A percentile compares a stretch with the other conserved stretches of the same genome.
These are phyloP conservation scores for Trichonephila inaurata DNA, from an alignment of 1,140 invertebrate species.

Conservation along the genomic window DNA sequence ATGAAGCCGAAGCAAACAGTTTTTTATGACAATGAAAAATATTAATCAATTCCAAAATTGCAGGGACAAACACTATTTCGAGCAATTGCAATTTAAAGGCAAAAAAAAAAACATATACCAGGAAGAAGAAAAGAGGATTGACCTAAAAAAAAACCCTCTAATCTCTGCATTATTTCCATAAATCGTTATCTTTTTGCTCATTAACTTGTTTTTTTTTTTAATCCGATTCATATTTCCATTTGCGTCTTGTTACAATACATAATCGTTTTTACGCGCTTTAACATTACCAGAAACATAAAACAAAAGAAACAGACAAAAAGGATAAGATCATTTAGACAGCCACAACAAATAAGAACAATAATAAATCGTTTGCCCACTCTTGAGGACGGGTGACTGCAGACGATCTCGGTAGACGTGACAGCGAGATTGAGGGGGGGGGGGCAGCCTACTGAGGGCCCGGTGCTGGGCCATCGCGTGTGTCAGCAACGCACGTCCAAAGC, in stretches of 20 bases:
- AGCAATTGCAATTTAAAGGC: background rate
- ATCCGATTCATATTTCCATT: conserved; percentile 8
- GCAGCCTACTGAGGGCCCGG: conserved; percentile 28
- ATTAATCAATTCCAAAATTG: too few species aligned
- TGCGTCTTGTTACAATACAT: background rate
- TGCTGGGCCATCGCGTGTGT: conserved; percentile 62
- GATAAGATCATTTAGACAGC: background rate
- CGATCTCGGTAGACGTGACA: background rate
- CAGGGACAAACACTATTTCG: too few species aligned
- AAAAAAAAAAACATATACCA: background rate
- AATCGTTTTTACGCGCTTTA: conserved; percentile 31
- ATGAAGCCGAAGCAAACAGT: too few species aligned
- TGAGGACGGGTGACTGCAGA: conserved; percentile 36
- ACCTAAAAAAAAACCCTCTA: background rate
- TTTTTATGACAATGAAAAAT: too few species aligned
- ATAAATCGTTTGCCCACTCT: conserved; percentile 31
- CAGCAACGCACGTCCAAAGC: conserved; percentile 43
- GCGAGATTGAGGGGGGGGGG: background rate
- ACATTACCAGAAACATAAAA: background rate
- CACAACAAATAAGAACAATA: conserved; percentile 23
- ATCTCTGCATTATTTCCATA: background rate
- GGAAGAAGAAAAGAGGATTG: background rate
- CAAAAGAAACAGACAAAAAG: background rate
- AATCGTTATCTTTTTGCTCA: background rate
- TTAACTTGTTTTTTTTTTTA: background rate